Evolutionary conservation across 2,113 vertebrate genomes (phyloP).

Genomic region (Catagonus wagneri): DNA sequence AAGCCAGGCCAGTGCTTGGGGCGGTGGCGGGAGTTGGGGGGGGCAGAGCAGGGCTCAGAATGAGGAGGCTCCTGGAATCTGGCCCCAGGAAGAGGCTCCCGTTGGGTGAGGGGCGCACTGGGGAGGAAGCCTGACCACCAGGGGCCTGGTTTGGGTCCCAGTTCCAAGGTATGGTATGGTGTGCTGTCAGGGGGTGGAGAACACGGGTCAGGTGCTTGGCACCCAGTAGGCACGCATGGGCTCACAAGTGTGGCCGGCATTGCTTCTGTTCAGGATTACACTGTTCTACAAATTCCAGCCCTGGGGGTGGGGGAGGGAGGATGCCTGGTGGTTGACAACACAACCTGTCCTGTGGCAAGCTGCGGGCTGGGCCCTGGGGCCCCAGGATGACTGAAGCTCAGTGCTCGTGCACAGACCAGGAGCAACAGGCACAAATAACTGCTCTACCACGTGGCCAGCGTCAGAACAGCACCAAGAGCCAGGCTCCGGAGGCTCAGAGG

Average conservation of each 20-base stretch:
- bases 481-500: not conserved
- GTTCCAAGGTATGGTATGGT: not conserved
- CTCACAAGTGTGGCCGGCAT: not conserved
- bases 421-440: not conserved
- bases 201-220: not conserved
- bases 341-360: not conserved
- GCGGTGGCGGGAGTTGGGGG: conserved; percentile 29
- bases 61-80: conserved; percentile 72
- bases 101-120: not conserved
- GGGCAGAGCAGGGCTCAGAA: conserved; percentile 58
- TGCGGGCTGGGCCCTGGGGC: not conserved
- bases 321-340: not conserved
- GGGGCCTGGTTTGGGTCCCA: not conserved
- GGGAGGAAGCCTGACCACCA: not conserved
- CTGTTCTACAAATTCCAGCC: not conserved
- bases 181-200: not conserved
- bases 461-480: not conserved
- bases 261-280: not conserved
- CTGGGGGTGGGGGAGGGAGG: not conserved
- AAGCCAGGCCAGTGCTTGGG: conserved; percentile 81
- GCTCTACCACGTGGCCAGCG: fast-evolving
- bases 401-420: not conserved
- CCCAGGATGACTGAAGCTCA: not conserved
- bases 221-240: not conserved
- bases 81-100: conserved; percentile 46